phyloP scores from a whole-genome alignment of 2,113 vertebrate species.

The Otus sunia region DNA sequence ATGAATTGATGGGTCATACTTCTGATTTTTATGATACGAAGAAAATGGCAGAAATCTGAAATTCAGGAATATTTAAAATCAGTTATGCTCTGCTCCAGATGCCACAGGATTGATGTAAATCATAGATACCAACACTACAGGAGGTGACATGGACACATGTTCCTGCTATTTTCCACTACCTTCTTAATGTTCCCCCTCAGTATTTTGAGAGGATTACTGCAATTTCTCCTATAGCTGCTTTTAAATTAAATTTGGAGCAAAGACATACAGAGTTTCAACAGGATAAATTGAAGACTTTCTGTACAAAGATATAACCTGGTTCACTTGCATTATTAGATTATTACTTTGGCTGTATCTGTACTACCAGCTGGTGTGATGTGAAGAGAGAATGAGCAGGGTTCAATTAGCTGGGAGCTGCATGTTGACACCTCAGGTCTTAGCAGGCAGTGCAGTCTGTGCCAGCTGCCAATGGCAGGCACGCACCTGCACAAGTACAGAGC shows the following conservation, averaged over 20 bases:
- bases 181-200: not conserved
- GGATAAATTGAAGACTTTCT: not conserved
- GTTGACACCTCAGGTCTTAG: not conserved
- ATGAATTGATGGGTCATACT: conserved; percentile 67
- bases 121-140: not conserved
- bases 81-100: not conserved
- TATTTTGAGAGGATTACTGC: not conserved
- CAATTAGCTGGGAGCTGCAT: not conserved
- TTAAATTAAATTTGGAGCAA: not conserved
- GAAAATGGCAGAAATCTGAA: conserved; percentile 83
- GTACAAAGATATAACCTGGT: not conserved
- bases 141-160: not conserved
- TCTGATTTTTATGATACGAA: conserved; percentile 68
- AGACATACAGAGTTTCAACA: not conserved
- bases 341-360: not conserved
- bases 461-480: not conserved
- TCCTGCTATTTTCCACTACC: not conserved
- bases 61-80: conserved; percentile 33
- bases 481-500: not conserved
- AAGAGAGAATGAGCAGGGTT: not conserved
- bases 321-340: not conserved
- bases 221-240: not conserved
- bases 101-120: not conserved
- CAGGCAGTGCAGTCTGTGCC: not conserved
- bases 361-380: not conserved